Evolutionary conservation across 92 coral and sea anemone genomes (phyloP).

Genomic region (Diadumene lineata): DNA sequence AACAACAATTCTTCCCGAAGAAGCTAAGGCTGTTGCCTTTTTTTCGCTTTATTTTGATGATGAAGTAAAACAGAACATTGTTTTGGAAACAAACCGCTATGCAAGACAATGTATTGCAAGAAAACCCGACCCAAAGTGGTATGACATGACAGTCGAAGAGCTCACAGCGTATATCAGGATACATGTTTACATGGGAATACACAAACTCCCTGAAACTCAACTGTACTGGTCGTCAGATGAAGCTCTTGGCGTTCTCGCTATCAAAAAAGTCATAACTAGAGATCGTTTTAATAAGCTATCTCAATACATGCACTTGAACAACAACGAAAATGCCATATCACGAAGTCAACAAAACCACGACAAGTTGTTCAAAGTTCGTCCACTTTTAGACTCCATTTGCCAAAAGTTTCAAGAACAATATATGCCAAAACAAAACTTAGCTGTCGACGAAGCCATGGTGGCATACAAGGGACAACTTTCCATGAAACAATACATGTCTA

Average conservation of each 20-base stretch:
- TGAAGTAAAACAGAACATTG: slow-evolving; percentile 33
- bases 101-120: slow-evolving; percentile 32
- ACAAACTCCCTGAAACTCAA: slow-evolving; percentile 30
- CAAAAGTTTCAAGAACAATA: slow-evolving; percentile 1
- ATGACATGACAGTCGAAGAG: slow-evolving; percentile 19
- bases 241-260: slow-evolving; percentile 35
- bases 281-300: slow-evolving; percentile 39
- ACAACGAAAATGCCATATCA: slow-evolving; percentile 38
- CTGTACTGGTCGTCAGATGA: slow-evolving; percentile 32
- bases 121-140: slow-evolving; percentile 49
- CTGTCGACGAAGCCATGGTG: slow-evolving; percentile 55
- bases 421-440: slow-evolving; percentile 32
- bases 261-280: slow-evolving; percentile 41
- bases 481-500: slow-evolving; percentile 48
- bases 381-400: slow-evolving; percentile 31
- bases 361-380: slow-evolving; percentile 52
- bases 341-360: slow-evolving; percentile 45
- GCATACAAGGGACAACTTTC: slow-evolving; percentile 41
- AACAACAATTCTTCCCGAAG: neutral
- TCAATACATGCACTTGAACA: slow-evolving; percentile 40
- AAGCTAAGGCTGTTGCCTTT: neutral
- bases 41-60: slow-evolving; percentile 36
- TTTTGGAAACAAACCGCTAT: slow-evolving; percentile 44
- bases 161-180: slow-evolving; percentile 21
- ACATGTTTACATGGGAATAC: slow-evolving; percentile 30